Evolutionary conservation across 2,113 vertebrate species (phyloP), one percentile per base, ranked within the genome.

Genomic region (Gracilinanus agilis): DNA sequence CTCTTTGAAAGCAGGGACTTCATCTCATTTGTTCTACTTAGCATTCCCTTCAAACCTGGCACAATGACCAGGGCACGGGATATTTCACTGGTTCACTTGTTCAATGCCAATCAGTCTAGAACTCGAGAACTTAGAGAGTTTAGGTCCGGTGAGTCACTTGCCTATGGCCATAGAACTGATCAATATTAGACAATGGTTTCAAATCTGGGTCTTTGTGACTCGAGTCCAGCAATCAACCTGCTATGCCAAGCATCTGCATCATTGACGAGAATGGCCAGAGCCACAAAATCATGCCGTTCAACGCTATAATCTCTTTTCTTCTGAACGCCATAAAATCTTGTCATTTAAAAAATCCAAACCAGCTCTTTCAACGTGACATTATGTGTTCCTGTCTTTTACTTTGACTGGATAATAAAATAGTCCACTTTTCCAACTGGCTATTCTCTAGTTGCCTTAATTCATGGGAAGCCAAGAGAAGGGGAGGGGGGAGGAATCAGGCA

Each of bases 371-470:
- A 91, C 61, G 96, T 97, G 67, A 94, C 94, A 93, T 96, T 92
- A 90, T 90, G 29, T 92, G 88, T 91, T 90, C 93, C 90, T 96
- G 91, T 96, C 89, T 96, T 96, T 97, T 95, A 92, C n/a, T 93
- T 83, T 90, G 96, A 95, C 90, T 96, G n/a, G 93, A 91, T 96
- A 95, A 94, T 96, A 97, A 92, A 96, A 91, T 53, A 29, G 53
- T 89, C n/a, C 91, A 44, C 6, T 54, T 53, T 93, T 97, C 96
- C 93, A 97, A 92, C 88, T 95, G 94, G 91, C 95, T 97, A 95
- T 97, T 97, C 96, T 97, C 95, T 96, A 89, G 90, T 96, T 94
- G 96, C 95, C 93, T 96, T 97, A 97, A 97, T 97, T 97, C 96
- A 97, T 92, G 94, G 91, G 89, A 97, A 94, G 97, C 95, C 95